phyloP scores from a whole-genome alignment of 2,113 vertebrate species.

The Chunga burmeisteri region DNA sequence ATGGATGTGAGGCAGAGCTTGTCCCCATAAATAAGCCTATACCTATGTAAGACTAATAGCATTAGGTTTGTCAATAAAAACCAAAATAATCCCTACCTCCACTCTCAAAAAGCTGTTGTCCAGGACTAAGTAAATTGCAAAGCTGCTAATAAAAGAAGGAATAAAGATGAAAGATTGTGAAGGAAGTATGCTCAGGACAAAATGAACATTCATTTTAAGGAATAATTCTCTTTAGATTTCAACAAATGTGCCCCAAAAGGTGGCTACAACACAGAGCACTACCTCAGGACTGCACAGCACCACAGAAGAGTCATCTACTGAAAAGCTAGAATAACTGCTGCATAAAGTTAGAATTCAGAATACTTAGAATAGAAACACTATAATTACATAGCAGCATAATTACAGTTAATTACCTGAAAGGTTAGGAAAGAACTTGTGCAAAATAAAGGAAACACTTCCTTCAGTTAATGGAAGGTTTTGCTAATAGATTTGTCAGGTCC shows the following conservation, averaged over 20 bases:
- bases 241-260: neutral
- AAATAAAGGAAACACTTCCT: neutral
- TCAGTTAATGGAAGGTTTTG: slow-evolving; percentile 1
- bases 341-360: neutral
- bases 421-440: neutral
- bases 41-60: neutral
- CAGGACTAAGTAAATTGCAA: neutral
- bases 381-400: slow-evolving; percentile 8
- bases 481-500: neutral
- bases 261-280: neutral
- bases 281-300: neutral
- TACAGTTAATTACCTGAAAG: slow-evolving; percentile 35
- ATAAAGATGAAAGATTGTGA: neutral
- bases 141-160: neutral
- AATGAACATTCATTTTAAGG: neutral
- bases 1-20: neutral
- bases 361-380: neutral
- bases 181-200: neutral
- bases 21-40: neutral
- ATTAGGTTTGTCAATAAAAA: neutral
- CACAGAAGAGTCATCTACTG: neutral
- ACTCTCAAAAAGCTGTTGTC: neutral
- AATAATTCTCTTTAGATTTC: neutral
- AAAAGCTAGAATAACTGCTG: neutral
- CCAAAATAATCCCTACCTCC: neutral